A percentile compares a stretch with the other conserved stretches of the same genome.
phyloP scores from a whole-genome alignment of 2,888 invertebrate species.

The Anodontia alba region DNA sequence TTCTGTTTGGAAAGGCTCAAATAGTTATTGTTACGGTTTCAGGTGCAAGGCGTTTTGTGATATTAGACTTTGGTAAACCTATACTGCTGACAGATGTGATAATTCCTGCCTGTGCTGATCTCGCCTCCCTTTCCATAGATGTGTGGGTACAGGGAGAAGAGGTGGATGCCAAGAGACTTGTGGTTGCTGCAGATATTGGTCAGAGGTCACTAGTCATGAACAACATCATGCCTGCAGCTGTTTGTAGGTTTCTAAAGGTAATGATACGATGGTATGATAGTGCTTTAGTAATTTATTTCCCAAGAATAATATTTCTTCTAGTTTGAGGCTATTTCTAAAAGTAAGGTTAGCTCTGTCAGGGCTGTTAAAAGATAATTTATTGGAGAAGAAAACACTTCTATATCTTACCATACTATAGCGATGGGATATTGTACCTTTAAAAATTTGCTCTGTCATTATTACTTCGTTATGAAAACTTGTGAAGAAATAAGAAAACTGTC shows the following conservation, averaged over 20 bases:
- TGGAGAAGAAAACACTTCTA: neutral
- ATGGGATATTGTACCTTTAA: no score
- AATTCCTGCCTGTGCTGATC: slow-evolving; percentile 85
- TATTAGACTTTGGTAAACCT: slow-evolving; percentile 95
- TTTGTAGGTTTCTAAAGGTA: slow-evolving; percentile 95
- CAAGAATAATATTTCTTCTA: neutral
- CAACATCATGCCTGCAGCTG: slow-evolving; percentile 95
- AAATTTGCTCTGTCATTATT: no score
- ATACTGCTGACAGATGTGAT: slow-evolving; percentile 93
- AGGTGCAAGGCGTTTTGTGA: slow-evolving; percentile 95
- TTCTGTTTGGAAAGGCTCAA: no score
- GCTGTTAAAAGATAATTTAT: no score
- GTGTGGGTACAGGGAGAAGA: slow-evolving; percentile 96
- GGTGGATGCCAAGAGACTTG: slow-evolving; percentile 92
- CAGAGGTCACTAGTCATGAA: slow-evolving; percentile 93
- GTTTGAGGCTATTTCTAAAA: neutral
- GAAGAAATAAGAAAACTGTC: no score
- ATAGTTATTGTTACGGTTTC: no score
- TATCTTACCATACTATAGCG: no score
- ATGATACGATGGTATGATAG: slow-evolving; percentile 41
- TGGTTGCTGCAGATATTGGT: slow-evolving; percentile 95
- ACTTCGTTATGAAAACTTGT: no score
- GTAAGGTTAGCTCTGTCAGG: neutral
- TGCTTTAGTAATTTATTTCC: no score
- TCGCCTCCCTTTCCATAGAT: slow-evolving; percentile 93